phyloP scores from a whole-genome alignment of 2,888 invertebrate species.

The Neria commutata region DNA sequence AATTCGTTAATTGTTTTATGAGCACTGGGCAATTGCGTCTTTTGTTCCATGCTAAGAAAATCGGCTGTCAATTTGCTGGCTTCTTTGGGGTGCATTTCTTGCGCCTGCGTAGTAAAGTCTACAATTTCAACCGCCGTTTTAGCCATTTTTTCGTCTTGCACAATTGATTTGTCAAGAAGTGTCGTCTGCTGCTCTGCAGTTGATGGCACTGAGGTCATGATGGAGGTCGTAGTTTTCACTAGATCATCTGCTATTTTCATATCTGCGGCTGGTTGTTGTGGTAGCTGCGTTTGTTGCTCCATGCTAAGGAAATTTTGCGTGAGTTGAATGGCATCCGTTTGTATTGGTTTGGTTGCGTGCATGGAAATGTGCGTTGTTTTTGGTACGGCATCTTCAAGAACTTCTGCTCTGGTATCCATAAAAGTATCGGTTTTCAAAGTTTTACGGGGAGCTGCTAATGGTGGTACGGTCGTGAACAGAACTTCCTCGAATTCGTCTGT shows the following conservation, averaged over 20 bases:
- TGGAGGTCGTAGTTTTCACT: neutral
- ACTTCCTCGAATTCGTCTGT: neutral
- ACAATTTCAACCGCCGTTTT: neutral
- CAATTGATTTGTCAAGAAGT: neutral
- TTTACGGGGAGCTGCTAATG: constrained; percentile 45
- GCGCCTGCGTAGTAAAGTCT: neutral
- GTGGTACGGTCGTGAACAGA: constrained; percentile 20
- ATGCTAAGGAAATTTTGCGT: constrained; percentile 42
- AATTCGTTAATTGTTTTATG: neutral
- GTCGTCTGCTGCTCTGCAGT: neutral
- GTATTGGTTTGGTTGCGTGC: constrained; percentile 31
- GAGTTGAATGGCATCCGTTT: constrained; percentile 37
- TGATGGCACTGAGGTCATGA: neutral
- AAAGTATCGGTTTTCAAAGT: constrained; percentile 32
- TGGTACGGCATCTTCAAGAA: constrained; percentile 21
- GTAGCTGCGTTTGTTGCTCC: constrained; percentile 36
- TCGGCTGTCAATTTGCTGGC: constrained; percentile 10
- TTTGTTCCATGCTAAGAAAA: constrained; percentile 17
- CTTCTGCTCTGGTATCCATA: constrained; percentile 16
- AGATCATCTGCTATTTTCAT: neutral
- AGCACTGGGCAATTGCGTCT: constrained; percentile 8
- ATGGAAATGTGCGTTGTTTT: too few species aligned
- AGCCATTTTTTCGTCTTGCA: neutral
- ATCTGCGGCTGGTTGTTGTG: neutral
- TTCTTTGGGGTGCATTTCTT: neutral